Percentiles rank a stretch among this genome's conserved stretches.
These are phyloP conservation scores for Pangasianodon hypophthalmus DNA, from an alignment of 2,113 vertebrate genomes.

Conservation along the genomic window DNA sequence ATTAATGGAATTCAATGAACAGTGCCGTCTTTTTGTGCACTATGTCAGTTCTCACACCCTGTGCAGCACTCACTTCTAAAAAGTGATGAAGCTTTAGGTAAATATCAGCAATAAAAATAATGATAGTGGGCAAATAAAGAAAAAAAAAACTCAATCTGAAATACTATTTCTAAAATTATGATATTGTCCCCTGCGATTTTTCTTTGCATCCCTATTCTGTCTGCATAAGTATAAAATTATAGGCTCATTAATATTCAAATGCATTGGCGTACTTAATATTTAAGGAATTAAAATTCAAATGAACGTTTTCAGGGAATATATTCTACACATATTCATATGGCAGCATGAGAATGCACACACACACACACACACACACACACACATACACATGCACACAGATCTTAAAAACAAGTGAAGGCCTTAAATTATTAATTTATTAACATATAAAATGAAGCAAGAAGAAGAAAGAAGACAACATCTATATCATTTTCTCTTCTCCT, in stretches of 20 bases:
- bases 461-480: conserved; percentile 1
- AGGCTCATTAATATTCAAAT: not conserved
- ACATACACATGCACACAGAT: not conserved
- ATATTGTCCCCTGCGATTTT: not conserved
- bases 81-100: not conserved
- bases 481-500: conserved; percentile 7
- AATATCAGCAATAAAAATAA: not conserved
- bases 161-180: not conserved
- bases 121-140: not conserved
- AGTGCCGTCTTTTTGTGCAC: too few species aligned
- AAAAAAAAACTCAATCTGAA: not conserved
- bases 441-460: not conserved
- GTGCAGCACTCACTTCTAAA: too few species aligned
- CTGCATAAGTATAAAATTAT: not conserved
- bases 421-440: conserved; percentile 26
- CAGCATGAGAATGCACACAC: not conserved
- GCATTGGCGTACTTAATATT: not conserved
- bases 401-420: not conserved
- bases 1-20: not conserved
- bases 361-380: not conserved
- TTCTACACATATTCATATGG: conserved; percentile 2
- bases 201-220: not conserved
- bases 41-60: too few species aligned
- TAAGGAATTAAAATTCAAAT: not conserved
- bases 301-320: conserved; percentile 4